Base-by-base conservation (phyloP, 1,140 invertebrate species). In the Scaptomyza pallida region DNA sequence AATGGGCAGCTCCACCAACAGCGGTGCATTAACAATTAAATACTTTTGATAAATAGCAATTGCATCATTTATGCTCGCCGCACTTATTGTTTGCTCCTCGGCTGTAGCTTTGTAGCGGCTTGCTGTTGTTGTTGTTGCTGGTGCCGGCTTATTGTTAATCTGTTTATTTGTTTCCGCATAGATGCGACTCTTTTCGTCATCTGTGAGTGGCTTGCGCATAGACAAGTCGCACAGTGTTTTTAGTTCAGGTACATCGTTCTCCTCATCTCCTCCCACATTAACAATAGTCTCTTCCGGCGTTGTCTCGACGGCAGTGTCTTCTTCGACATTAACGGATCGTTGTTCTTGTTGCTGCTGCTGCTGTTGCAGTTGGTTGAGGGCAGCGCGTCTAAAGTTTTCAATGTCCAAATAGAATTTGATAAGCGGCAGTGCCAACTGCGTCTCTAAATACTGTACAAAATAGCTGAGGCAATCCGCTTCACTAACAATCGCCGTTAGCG, bases 401-500 rank as follows among this genome's bases (percentile, higher is more conserved):
- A 95, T 94, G 88, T 96, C 95, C 57, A 96, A 81, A 94, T 94
- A 96, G 89, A 95, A 96, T 85, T 94, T 94, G 2, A 96, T 93
- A 6, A 94, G 91, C 2, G 92, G 72, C 12, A 94, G 80, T 2
- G 90, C 92, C 65, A 94, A 93, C 19, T 92, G 92, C 0, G 93
- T 92, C 26, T 96, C 95, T 92, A 96, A 93, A 89, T 93, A 96
- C 69, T 96, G 94, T 26, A 96, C 94, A 78, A 96, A 95, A 78
- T 95, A 95, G 5, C 93, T 93, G 5, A 96, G 86, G n/a, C 94
- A 95, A 85, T 93, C 93, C 75, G 95, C 94, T 77, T 96, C 95
- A 15, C 92, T 89, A 1, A 96, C 90, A 57, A 96, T 93, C 62
- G 96, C 94, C 12, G 90, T 75, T 13, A 96, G 89, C 3, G 93